These are phyloP conservation scores for Naja naja DNA, from an alignment of 2,113 vertebrate species.

Conservation along the genomic window DNA sequence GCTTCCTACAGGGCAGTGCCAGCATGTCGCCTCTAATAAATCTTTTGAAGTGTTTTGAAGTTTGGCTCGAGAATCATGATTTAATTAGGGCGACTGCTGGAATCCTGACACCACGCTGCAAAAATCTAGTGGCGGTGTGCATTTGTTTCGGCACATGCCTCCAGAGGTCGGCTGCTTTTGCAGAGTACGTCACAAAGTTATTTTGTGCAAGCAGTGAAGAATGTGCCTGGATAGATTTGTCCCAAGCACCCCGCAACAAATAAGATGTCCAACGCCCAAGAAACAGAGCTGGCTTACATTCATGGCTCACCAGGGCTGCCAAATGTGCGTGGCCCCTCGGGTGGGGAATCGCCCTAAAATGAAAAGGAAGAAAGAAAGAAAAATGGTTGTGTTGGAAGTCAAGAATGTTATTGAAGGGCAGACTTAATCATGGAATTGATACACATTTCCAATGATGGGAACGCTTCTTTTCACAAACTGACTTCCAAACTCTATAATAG, in stretches of 20 bases:
- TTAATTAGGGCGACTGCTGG: too few relatives aligned
- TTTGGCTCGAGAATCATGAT: too few relatives aligned
- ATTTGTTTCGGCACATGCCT: neutral
- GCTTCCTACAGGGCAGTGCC: too few relatives aligned
- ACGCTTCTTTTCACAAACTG: neutral
- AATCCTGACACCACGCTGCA: too few relatives aligned
- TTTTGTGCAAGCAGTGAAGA: neutral
- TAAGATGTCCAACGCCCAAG: fast-evolving
- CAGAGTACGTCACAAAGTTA: neutral
- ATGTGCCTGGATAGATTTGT: neutral
- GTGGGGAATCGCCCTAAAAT: conserved; percentile 90
- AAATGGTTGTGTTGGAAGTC: conserved; percentile 11
- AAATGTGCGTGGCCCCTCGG: conserved; percentile 95
- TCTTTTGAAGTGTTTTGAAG: too few relatives aligned
- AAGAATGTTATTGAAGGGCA: neutral
- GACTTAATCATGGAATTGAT: neutral
- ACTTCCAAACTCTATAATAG: neutral
- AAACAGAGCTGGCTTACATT: conserved; percentile 78
- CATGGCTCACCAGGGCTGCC: conserved; percentile 93
- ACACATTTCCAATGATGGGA: neutral
- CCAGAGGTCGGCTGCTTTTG: neutral
- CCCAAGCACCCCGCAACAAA: neutral
- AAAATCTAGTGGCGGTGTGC: neutral
- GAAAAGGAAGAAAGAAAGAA: conserved; percentile 11
- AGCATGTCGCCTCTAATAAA: too few relatives aligned